Evolutionary conservation across 2,113 vertebrate species (phyloP), one percentile per base, ranked within the genome.

Genomic region (Dolichallabes microphthalmus): DNA sequence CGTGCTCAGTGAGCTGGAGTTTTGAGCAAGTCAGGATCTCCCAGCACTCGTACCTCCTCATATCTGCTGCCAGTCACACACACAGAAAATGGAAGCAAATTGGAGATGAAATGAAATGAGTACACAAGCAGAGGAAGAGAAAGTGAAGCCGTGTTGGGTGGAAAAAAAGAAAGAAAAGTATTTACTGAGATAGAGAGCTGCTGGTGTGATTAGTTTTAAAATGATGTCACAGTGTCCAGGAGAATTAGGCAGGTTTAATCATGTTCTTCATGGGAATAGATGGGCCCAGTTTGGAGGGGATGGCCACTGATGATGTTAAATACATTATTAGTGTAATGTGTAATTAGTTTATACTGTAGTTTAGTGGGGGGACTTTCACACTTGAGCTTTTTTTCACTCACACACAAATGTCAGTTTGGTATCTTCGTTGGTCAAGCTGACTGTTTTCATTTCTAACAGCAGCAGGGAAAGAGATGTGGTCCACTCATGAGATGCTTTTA

Each of bases 1-100:
- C 45, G 9, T 83, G 80, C 55, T 82, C 81, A 85, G 39, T 85
- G 76, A 78, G 82, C 57, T 79, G 63, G 73, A 86, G 25, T 78
- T 69, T 45, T 82, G 64, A 35, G 25, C 79, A 83, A 60, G 35
- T 74, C 68, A 11, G 57, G 25, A 22, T 73, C 69, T 52, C 73
- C 50, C 52, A 76, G 58, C 55, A 53, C 69, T 69, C 60, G 1
- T 45, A 63, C 32, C 20, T 63, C 2, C 74, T 75, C 73, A 68
- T 60, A 45, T 32, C 27, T 35, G 10, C 55, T 25, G 19, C 76
- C 11, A 35, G 30, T 39, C 19, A 12, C 30, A 35, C 11, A 39
- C 11, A 39, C 55, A 60, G 19, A 25, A 79, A 60, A 27, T 53
- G n/a, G 50, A 53, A 53, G 50, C 17, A 50, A 53, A 52, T 53